phyloP scores from a whole-genome alignment of 2,797 vertebrate genomes.

The Rhinatrema bivittatum region DNA sequence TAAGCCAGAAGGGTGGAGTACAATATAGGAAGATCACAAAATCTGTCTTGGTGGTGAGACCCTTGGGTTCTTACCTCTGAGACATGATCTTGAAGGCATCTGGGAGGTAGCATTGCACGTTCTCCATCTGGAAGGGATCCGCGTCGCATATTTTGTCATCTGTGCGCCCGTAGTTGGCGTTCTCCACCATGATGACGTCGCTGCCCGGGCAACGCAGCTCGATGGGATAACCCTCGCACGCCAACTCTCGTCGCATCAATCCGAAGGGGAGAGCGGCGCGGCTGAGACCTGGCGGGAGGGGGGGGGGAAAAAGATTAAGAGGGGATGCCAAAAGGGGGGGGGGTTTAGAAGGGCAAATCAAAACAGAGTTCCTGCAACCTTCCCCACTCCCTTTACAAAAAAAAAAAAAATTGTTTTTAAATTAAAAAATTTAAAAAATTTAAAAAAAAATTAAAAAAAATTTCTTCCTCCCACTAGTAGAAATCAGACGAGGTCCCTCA shows the following conservation, averaged over 20 bases:
- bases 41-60: too few species aligned
- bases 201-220: slow-evolving; percentile 88
- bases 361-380: too few species aligned
- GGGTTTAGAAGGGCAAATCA: too few species aligned
- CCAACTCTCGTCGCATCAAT: slow-evolving; percentile 84
- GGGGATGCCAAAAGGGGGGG: neutral
- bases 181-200: slow-evolving; percentile 92
- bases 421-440: too few species aligned
- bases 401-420: too few species aligned
- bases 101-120: slow-evolving; percentile 85
- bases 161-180: slow-evolving; percentile 86
- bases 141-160: slow-evolving; percentile 93
- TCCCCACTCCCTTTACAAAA: too few species aligned
- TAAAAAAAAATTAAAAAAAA: too few species aligned
- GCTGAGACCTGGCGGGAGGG: slow-evolving; percentile 64
- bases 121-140: slow-evolving; percentile 93
- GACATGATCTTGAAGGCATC: slow-evolving; percentile 94
- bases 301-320: neutral
- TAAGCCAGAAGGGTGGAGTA: too few species aligned
- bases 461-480: too few species aligned
- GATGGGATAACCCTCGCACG: slow-evolving; percentile 87
- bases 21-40: too few species aligned
- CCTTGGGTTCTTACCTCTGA: slow-evolving; percentile 81
- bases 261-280: slow-evolving; percentile 85
- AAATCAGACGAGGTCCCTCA: too few species aligned